A percentile compares a stretch with the other conserved stretches of the same genome.
Conservation (phyloP, 2,113 vertebrate genomes). For the Epinephelus moara region DNA sequence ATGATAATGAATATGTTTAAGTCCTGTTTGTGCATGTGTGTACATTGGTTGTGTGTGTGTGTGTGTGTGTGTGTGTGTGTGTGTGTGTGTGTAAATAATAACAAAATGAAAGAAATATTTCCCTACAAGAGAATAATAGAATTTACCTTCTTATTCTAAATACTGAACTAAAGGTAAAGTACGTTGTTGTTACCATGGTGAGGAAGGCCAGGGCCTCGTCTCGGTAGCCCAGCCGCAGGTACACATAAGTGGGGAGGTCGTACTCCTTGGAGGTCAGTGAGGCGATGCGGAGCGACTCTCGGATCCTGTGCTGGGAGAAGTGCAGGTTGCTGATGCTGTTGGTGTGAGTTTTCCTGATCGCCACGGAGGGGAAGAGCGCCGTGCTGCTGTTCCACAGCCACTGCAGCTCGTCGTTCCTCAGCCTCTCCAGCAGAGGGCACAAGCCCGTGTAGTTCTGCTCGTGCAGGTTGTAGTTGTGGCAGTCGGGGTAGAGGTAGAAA, state of each 20-base stretch:
- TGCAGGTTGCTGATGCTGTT: conserved; percentile 79
- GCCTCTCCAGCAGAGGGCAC: conserved; percentile 83
- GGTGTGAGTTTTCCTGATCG: conserved; percentile 81
- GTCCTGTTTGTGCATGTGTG: too few species aligned
- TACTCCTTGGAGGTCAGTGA: conserved; percentile 80
- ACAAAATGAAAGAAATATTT: too few species aligned
- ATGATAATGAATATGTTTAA: too few species aligned
- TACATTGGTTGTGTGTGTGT: too few species aligned
- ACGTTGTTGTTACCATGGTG: conserved; percentile 79
- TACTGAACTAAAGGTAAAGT: too few species aligned
- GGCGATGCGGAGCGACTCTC: conserved; percentile 85
- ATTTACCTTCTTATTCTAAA: too few species aligned
- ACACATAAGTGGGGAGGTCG: conserved; percentile 86
- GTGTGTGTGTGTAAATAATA: too few species aligned
- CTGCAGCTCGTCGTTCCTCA: conserved; percentile 86
- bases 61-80: too few species aligned
- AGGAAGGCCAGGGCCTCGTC: conserved; percentile 86
- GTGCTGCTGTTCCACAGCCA: conserved; percentile 90
- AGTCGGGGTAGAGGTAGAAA: conserved; percentile 89
- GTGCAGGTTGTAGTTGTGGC: conserved; percentile 88
- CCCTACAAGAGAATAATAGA: too few species aligned
- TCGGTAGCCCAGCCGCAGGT: conserved; percentile 85
- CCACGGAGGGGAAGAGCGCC: conserved; percentile 85
- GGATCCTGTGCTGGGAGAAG: conserved; percentile 86
- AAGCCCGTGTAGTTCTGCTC: conserved; percentile 84